A percentile compares a stretch with the other conserved stretches of the same genome.
Evolutionary conservation across 2,888 invertebrate genomes (phyloP).

Genomic region (Plagodis pulveraria): DNA sequence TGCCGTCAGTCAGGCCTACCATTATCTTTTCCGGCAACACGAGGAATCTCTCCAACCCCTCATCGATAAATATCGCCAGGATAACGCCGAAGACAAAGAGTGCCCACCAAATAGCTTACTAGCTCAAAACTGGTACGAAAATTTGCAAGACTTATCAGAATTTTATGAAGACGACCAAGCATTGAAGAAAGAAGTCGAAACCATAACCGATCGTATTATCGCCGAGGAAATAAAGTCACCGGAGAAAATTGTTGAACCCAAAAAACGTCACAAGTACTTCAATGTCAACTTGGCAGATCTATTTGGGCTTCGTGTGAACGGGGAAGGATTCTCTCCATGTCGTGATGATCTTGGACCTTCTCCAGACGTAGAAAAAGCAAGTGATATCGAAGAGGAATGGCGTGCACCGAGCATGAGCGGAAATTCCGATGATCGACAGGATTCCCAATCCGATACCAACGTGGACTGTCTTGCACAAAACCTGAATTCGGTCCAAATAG

Average conservation of each 20-base stretch:
- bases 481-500: slow-evolving; percentile 65
- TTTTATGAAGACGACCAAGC: slow-evolving; percentile 80
- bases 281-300: slow-evolving; percentile 76
- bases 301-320: slow-evolving; percentile 68
- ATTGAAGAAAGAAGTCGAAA: slow-evolving; percentile 67
- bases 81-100: slow-evolving; percentile 49
- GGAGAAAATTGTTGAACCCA: slow-evolving; percentile 44
- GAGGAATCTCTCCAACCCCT: slow-evolving; percentile 76
- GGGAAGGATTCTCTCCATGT: slow-evolving; percentile 65
- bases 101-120: slow-evolving; percentile 58
- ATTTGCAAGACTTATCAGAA: slow-evolving; percentile 74
- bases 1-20: slow-evolving; percentile 74
- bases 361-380: slow-evolving; percentile 59
- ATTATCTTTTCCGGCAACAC: slow-evolving; percentile 76
- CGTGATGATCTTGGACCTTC: slow-evolving; percentile 62
- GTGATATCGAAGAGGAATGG: slow-evolving; percentile 80
- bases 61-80: slow-evolving; percentile 67
- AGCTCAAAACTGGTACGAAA: slow-evolving; percentile 68
- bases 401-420: slow-evolving; percentile 76
- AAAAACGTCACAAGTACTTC: slow-evolving; percentile 60
- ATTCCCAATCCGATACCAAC: slow-evolving; percentile 52
- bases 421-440: slow-evolving; percentile 63
- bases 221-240: slow-evolving; percentile 56
- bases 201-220: slow-evolving; percentile 66
- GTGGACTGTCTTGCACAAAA: slow-evolving; percentile 69